Conservation (phyloP, 30 jellyfish, hydroid and myxozoan genomes). For the Morbakka virulenta region DNA sequence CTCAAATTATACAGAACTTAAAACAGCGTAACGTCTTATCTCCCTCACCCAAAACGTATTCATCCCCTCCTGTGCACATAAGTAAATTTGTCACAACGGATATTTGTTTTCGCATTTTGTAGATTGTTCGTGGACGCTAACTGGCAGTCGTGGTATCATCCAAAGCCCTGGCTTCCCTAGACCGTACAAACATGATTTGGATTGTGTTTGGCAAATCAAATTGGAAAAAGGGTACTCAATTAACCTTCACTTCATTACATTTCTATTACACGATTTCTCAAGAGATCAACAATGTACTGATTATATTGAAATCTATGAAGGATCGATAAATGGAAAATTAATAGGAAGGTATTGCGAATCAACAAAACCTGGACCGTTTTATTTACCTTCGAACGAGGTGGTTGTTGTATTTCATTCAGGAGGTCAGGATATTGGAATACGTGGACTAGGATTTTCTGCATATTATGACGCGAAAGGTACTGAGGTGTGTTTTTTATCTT, state of each 20-base stretch:
- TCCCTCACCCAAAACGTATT: no score
- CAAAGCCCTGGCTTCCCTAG: conserved; percentile 73
- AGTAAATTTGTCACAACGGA: no score
- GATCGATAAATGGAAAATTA: conserved; percentile 38
- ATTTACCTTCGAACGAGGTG: conserved; percentile 41
- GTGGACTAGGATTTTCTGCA: conserved; percentile 74
- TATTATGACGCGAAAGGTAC: conserved; percentile 69
- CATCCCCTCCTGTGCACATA: no score
- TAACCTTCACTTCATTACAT: conserved; percentile 44
- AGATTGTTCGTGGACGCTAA: conserved; percentile 76
- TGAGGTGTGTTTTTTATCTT: background rate
- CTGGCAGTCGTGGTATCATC: conserved; percentile 54
- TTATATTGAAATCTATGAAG: conserved; percentile 67
- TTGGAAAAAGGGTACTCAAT: conserved; percentile 52
- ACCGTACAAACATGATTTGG: conserved; percentile 44
- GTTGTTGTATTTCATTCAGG: conserved; percentile 70
- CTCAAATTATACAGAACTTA: no score
- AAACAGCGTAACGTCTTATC: no score
- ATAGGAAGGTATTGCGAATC: conserved; percentile 85
- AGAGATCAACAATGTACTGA: conserved; percentile 61
- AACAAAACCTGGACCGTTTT: conserved; percentile 70
- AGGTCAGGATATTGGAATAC: background rate
- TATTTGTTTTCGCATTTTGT: no score
- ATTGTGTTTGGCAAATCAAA: conserved; percentile 80
- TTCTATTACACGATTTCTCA: conserved; percentile 47